Evolutionary conservation across 2,113 vertebrate species (phyloP).

Genomic region (Cavia porcellus): DNA sequence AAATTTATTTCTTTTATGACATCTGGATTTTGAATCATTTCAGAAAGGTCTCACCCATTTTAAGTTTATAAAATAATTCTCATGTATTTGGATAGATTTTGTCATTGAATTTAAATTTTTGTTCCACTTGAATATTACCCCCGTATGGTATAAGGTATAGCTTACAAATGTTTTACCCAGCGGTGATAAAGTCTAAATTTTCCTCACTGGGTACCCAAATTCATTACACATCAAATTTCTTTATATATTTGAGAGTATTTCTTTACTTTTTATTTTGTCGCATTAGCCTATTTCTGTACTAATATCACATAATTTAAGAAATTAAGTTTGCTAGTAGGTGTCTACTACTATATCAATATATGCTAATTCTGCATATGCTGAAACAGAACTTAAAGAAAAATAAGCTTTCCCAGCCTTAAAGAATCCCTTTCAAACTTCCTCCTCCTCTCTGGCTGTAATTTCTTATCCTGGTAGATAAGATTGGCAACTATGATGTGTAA

Average conservation of each 20-base stretch:
- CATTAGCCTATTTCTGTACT: not conserved
- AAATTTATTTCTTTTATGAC: not conserved
- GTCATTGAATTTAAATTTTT: not conserved
- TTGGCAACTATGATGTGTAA: not conserved
- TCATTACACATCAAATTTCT: not conserved
- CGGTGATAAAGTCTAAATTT: not conserved
- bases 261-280: not conserved
- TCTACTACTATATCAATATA: not conserved
- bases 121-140: constrained; percentile 20
- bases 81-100: not conserved
- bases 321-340: not conserved
- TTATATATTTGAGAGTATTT: not conserved
- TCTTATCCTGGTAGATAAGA: not conserved
- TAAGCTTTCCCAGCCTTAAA: not conserved
- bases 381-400: not conserved
- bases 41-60: constrained; percentile 31
- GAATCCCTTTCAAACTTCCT: not conserved
- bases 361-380: not conserved
- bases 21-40: constrained; percentile 58
- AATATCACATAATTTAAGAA: not conserved
- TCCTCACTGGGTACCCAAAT: not conserved
- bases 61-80: not conserved
- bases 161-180: not conserved
- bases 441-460: not conserved
- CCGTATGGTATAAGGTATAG: not conserved